Conservation (phyloP, 2,888 invertebrate species). For the Ormyrus pomaceus region DNA sequence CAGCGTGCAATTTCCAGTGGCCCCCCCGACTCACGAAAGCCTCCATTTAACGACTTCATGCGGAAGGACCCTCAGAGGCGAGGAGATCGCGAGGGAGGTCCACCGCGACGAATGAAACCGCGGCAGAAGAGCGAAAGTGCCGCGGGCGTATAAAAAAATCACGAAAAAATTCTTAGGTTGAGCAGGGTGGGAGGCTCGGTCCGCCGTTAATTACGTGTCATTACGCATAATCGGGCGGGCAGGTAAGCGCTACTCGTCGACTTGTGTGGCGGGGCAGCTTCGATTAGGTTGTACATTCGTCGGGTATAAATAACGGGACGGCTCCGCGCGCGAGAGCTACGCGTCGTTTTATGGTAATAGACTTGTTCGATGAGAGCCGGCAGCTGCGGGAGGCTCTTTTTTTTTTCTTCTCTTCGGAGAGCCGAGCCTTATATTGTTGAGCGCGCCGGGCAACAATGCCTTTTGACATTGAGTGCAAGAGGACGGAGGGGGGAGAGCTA, state of each 20-base stretch:
- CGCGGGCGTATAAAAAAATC: no score
- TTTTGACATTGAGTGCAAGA: conserved; percentile 21
- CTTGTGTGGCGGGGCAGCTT: conserved; percentile 43
- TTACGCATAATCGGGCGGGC: conserved; percentile 64
- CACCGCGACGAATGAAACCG: background rate
- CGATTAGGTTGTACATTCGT: conserved; percentile 40
- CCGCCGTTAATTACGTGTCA: conserved; percentile 65
- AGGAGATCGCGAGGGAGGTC: background rate
- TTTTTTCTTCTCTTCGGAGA: background rate
- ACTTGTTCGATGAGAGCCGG: no score
- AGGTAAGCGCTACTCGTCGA: conserved; percentile 25
- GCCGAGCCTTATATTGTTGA: conserved; percentile 15
- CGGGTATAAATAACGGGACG: conserved; percentile 46
- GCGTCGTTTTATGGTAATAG: no score
- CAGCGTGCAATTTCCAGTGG: conserved; percentile 45
- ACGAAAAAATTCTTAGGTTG: no score
- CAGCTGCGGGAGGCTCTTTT: background rate
- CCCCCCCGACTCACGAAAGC: background rate
- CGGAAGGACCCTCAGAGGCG: background rate
- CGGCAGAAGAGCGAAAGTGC: background rate
- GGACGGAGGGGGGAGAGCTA: no score
- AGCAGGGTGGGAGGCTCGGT: background rate
- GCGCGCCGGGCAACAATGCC: conserved; percentile 17
- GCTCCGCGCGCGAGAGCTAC: background rate
- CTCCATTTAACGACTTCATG: conserved; percentile 23